Conservation (phyloP, 2,797 vertebrate species). For the Pempheris klunzingeri region DNA sequence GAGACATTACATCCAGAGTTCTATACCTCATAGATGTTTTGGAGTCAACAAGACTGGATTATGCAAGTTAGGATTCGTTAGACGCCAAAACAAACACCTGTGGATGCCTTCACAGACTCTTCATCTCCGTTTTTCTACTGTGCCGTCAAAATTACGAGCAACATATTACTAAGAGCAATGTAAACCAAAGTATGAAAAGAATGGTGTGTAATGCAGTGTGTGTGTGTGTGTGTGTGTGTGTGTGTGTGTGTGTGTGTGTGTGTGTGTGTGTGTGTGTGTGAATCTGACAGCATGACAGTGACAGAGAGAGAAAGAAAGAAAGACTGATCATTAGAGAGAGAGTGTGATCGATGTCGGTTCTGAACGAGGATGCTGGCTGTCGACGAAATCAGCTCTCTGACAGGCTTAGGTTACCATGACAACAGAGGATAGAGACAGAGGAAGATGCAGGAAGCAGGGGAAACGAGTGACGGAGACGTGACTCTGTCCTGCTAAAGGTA, state of each 20-base stretch:
- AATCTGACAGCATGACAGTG: conserved; percentile 7
- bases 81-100: background rate
- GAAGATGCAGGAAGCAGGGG: background rate
- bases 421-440: background rate
- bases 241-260: no score
- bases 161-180: background rate
- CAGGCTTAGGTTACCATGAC: conserved; percentile 26
- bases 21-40: background rate
- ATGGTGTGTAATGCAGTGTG: background rate
- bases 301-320: conserved; percentile 8
- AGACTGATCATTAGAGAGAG: conserved; percentile 17
- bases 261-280: background rate
- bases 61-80: no score
- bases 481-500: conserved; percentile 14
- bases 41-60: no score
- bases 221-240: background rate
- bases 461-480: background rate
- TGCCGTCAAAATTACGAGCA: background rate
- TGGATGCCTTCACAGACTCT: background rate
- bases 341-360: conserved; percentile 12
- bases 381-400: conserved; percentile 15
- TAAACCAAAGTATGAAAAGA: background rate
- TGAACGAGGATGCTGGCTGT: conserved; percentile 17
- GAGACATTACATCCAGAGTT: background rate
- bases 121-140: background rate